A percentile compares a stretch with the other conserved stretches of the same genome.
Evolutionary conservation across 2,888 invertebrate genomes (phyloP).

Genomic region (Cephus spinipes): DNA sequence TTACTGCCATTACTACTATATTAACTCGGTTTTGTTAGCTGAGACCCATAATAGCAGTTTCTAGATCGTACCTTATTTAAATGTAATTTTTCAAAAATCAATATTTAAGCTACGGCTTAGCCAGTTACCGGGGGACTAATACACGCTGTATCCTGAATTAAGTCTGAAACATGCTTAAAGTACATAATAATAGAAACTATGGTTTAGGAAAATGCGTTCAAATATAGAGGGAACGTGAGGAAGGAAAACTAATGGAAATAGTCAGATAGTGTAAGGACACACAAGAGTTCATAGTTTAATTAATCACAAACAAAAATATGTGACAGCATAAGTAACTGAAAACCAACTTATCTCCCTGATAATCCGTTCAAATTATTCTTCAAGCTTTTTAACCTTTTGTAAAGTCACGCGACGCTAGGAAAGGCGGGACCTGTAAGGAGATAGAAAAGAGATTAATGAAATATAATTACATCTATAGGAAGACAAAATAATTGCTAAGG

Average conservation of each 20-base stretch:
- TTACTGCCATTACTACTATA: not conserved
- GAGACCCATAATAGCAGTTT: not conserved
- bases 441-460: not conserved
- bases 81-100: not conserved
- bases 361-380: not conserved
- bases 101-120: not conserved
- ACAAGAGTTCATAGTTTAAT: not conserved
- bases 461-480: constrained; percentile 10
- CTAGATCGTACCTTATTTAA: not conserved
- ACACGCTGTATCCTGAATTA: not conserved
- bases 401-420: not conserved
- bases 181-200: not conserved
- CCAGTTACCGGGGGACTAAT: not conserved
- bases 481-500: constrained; percentile 63
- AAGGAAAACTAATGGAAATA: not conserved
- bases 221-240: not conserved
- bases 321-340: not conserved
- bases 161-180: not conserved
- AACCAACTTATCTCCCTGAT: not conserved
- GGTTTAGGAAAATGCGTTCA: not conserved
- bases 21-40: not conserved
- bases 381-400: not conserved
- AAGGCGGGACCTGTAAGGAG: not conserved
- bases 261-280: not conserved
- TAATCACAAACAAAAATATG: no score